phyloP scores from a whole-genome alignment of 2,113 vertebrate genomes.

The Alosa alosa region DNA sequence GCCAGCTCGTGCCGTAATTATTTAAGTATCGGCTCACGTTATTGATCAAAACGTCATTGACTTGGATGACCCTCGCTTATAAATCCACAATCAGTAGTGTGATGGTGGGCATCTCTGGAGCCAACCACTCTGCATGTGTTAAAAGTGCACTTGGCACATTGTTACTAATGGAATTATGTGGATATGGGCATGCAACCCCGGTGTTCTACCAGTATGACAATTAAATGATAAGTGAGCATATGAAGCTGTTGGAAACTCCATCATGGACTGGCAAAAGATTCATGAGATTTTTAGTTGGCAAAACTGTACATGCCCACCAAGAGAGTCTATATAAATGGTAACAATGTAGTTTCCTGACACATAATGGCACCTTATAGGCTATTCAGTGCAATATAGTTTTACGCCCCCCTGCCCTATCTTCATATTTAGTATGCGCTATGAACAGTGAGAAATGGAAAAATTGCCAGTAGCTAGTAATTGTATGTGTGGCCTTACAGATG shows the following conservation, averaged over 20 bases:
- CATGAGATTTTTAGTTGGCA: slow-evolving; percentile 1
- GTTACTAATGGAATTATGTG: slow-evolving; percentile 17
- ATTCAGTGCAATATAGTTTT: background rate
- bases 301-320: slow-evolving; percentile 18
- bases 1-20: slow-evolving; percentile 35
- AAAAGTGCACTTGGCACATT: background rate
- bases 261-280: slow-evolving; percentile 1
- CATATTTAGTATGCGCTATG: background rate
- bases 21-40: slow-evolving; percentile 29
- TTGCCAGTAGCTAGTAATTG: background rate
- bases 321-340: background rate
- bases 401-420: background rate
- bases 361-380: background rate
- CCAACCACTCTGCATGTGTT: slow-evolving; percentile 13
- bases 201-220: slow-evolving; percentile 8
- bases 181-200: background rate
- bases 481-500: background rate
- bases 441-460: background rate
- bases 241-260: slow-evolving; percentile 5
- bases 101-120: background rate
- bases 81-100: slow-evolving; percentile 6
- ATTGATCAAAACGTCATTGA: slow-evolving; percentile 46
- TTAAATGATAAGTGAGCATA: slow-evolving; percentile 18
- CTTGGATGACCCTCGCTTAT: slow-evolving; percentile 22
- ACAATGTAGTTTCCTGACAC: background rate